Evolutionary conservation across 2,888 invertebrate genomes (phyloP).

Genomic region (Leptinotarsa tumamoca): DNA sequence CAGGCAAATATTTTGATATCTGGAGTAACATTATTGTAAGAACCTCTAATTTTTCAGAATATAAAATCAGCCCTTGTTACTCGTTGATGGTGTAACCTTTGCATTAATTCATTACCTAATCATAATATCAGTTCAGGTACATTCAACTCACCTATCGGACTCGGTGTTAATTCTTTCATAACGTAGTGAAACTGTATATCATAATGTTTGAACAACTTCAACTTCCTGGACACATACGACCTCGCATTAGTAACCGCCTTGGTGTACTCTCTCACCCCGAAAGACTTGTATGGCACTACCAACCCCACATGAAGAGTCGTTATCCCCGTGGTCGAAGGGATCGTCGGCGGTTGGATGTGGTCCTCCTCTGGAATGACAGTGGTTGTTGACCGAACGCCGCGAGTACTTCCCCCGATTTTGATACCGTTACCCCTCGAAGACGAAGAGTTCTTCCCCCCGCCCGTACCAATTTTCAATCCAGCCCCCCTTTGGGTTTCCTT

Average conservation of each 20-base stretch:
- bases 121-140: background rate
- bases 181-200: slow-evolving; percentile 77
- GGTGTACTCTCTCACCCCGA: slow-evolving; percentile 79
- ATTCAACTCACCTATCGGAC: slow-evolving; percentile 74
- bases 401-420: slow-evolving; percentile 60
- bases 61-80: too few species aligned
- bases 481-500: slow-evolving; percentile 64
- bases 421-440: slow-evolving; percentile 62
- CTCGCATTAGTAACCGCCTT: slow-evolving; percentile 78
- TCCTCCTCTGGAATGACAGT: slow-evolving; percentile 61
- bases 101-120: too few species aligned
- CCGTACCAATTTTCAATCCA: slow-evolving; percentile 61
- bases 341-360: slow-evolving; percentile 57
- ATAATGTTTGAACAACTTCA: slow-evolving; percentile 77
- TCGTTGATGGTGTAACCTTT: too few species aligned
- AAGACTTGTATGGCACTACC: slow-evolving; percentile 82
- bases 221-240: slow-evolving; percentile 74
- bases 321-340: slow-evolving; percentile 47
- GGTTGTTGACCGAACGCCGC: slow-evolving; percentile 55
- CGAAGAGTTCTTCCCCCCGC: slow-evolving; percentile 58
- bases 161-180: slow-evolving; percentile 81
- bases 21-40: too few species aligned
- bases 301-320: slow-evolving; percentile 74
- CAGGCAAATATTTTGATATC: too few species aligned
- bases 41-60: too few species aligned